phyloP scores from a whole-genome alignment of 2,113 vertebrate genomes.

The Nestor notabilis region DNA sequence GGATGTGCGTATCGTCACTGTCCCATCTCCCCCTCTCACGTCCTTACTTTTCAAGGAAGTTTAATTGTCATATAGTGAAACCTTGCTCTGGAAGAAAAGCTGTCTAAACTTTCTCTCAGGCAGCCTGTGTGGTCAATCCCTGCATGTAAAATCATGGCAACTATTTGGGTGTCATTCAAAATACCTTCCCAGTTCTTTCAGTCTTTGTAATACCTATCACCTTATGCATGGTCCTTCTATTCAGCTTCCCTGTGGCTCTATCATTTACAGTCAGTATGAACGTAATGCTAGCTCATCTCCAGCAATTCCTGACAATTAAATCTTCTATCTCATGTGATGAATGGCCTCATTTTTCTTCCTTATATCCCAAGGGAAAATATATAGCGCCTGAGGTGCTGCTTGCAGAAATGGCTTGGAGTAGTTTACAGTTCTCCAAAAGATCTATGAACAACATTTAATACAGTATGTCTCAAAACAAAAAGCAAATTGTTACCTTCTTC shows the following conservation, averaged over 20 bases:
- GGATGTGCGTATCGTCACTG: background rate
- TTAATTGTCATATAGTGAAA: background rate
- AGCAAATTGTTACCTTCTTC: background rate
- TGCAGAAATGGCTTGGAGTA: background rate
- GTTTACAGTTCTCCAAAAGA: background rate
- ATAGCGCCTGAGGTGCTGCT: background rate
- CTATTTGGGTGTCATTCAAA: background rate
- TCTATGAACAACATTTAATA: background rate
- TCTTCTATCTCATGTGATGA: background rate
- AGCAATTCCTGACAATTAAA: constrained; percentile 26
- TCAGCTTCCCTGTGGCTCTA: background rate
- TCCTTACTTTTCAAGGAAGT: background rate
- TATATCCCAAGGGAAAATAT: background rate
- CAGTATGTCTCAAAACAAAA: background rate
- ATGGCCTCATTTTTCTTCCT: background rate
- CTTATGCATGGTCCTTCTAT: background rate
- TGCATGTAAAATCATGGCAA: background rate
- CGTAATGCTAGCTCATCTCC: background rate
- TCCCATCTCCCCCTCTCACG: background rate
- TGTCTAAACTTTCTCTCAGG: background rate
- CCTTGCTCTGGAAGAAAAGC: background rate
- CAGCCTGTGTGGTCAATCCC: background rate
- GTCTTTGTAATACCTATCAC: background rate
- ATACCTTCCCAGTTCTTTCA: background rate
- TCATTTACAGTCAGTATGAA: background rate